phyloP scores from a whole-genome alignment of 1,140 invertebrate species.

The Muscidifurax raptorellus region DNA sequence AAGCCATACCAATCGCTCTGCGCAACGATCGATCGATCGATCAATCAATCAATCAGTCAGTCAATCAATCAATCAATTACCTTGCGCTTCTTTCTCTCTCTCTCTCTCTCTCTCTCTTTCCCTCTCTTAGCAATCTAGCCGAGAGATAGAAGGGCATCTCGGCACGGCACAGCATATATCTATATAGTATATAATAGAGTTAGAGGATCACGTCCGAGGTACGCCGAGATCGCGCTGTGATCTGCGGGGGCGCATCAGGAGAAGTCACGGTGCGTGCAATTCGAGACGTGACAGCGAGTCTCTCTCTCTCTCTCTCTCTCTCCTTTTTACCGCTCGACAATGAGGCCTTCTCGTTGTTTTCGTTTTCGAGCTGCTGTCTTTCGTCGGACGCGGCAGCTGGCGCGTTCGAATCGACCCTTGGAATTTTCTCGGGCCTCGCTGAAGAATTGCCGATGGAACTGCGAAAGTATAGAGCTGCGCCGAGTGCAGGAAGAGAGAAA shows the following conservation, averaged over 20 bases:
- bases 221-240: slow-evolving; percentile 66
- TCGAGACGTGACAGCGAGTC: slow-evolving; percentile 69
- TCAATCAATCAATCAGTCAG: slow-evolving; percentile 20
- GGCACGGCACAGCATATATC: neutral
- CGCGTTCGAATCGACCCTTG: neutral
- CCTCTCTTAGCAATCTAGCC: neutral
- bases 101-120: neutral
- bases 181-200: neutral
- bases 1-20: neutral
- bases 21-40: neutral
- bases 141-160: neutral
- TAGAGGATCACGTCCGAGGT: neutral
- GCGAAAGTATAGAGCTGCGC: slow-evolving; percentile 13
- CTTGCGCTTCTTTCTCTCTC: neutral
- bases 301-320: neutral
- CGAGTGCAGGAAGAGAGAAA: neutral
- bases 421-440: slow-evolving; percentile 4
- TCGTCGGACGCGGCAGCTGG: neutral
- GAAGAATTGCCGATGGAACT: slow-evolving; percentile 32
- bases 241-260: slow-evolving; percentile 58
- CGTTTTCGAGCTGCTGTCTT: neutral
- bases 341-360: neutral
- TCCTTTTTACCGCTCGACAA: neutral
- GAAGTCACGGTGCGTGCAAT: slow-evolving; percentile 70
- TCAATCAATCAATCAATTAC: slow-evolving; percentile 18